phyloP scores from a whole-genome alignment of 1,140 invertebrate genomes.

The Euura saliciscinereae region DNA sequence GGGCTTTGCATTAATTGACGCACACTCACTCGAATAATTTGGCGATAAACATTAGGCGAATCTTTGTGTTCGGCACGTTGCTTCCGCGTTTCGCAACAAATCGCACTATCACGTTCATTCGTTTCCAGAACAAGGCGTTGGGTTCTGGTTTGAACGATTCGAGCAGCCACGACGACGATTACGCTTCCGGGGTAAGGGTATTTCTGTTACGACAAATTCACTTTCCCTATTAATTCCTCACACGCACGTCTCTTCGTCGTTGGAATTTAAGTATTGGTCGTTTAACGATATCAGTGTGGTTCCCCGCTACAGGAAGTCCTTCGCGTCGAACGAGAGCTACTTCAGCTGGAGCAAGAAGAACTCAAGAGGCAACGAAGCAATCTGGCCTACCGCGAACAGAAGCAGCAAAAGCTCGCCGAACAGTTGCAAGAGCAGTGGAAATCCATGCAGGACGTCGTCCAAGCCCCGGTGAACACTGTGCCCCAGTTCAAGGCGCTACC shows the following conservation, averaged over 20 bases:
- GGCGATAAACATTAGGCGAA: background rate
- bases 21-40: background rate
- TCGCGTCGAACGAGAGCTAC: slow-evolving; percentile 75
- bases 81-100: background rate
- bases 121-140: slow-evolving; percentile 39
- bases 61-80: background rate
- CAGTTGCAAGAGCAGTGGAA: slow-evolving; percentile 57
- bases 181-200: slow-evolving; percentile 47
- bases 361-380: slow-evolving; percentile 76
- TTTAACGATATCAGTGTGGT: no score
- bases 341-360: slow-evolving; percentile 79
- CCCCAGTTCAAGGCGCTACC: slow-evolving; percentile 13
- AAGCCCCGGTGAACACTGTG: slow-evolving; percentile 26
- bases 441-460: slow-evolving; percentile 52
- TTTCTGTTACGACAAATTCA: background rate
- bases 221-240: background rate
- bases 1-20: no score
- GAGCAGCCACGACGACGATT: slow-evolving; percentile 50
- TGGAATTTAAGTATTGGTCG: background rate
- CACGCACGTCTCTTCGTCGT: background rate
- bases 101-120: slow-evolving; percentile 10
- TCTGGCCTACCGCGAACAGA: slow-evolving; percentile 66
- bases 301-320: slow-evolving; percentile 66
- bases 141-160: slow-evolving; percentile 35
- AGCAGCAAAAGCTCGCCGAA: slow-evolving; percentile 50